These are phyloP conservation scores for Eupithecia abbreviata DNA, from an alignment of 2,888 invertebrate genomes.

Conservation along the genomic window DNA sequence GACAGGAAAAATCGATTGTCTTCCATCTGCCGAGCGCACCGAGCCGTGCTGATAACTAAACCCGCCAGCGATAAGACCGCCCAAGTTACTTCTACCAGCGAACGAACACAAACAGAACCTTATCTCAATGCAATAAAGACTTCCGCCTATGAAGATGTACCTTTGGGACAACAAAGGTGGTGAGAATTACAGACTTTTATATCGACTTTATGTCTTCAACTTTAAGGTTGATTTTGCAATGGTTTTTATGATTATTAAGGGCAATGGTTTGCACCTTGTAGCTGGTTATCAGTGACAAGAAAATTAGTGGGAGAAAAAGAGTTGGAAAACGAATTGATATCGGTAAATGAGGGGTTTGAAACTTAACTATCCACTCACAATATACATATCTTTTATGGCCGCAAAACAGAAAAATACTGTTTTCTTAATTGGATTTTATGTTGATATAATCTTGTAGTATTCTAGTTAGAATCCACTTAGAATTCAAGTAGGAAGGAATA, in stretches of 20 bases:
- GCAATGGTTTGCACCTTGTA: conserved; percentile 78
- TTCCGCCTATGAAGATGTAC: conserved; percentile 14
- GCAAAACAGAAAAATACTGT: background rate
- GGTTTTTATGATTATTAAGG: conserved; percentile 60
- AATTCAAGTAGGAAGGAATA: background rate
- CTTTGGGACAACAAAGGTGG: conserved; percentile 25
- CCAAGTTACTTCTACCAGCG: conserved; percentile 5
- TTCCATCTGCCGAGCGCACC: conserved; percentile 48
- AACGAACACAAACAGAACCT: conserved; percentile 31
- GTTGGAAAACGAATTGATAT: conserved; percentile 35
- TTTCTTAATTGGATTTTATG: background rate
- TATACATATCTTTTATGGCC: background rate
- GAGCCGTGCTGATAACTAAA: conserved; percentile 49
- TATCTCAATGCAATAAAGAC: conserved; percentile 15
- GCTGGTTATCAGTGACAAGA: conserved; percentile 72
- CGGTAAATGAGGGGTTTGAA: conserved; percentile 23
- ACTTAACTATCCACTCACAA: background rate
- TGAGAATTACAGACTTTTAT: conserved; percentile 9
- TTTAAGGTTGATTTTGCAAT: conserved; percentile 43
- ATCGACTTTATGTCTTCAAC: conserved; percentile 29
- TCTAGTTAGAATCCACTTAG: background rate
- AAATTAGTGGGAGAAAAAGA: conserved; percentile 65
- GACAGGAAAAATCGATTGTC: conserved; percentile 47
- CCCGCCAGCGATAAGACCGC: conserved; percentile 41
- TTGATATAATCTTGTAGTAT: background rate